Percentiles rank a stretch among this genome's conserved stretches.
phyloP scores from a whole-genome alignment of 2,797 vertebrate genomes.

The Darevskia mixta region DNA sequence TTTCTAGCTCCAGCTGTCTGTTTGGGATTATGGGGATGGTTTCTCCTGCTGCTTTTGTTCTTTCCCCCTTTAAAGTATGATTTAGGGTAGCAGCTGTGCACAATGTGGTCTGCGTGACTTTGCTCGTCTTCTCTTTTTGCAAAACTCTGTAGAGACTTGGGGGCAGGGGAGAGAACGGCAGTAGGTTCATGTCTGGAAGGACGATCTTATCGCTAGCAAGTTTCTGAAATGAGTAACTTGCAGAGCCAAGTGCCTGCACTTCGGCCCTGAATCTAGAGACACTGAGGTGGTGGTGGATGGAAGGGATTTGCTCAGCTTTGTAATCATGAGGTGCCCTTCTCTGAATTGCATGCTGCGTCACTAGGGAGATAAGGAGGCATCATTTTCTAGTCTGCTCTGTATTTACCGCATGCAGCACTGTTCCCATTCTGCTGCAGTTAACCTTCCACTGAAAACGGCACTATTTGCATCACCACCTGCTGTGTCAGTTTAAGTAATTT shows the following conservation, averaged over 20 bases:
- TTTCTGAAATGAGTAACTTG: not conserved
- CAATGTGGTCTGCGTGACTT: not conserved
- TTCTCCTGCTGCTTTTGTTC: conserved; percentile 6
- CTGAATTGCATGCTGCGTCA: no score
- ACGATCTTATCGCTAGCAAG: not conserved
- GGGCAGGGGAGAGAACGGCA: not conserved
- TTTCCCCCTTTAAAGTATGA: not conserved
- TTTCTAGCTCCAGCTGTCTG: conserved; percentile 22
- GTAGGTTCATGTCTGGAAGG: not conserved
- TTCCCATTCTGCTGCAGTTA: no score
- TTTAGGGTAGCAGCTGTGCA: conserved; percentile 23
- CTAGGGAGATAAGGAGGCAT: no score
- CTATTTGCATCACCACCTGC: no score
- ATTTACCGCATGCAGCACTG: no score
- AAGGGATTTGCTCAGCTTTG: not conserved
- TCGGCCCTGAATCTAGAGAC: not conserved
- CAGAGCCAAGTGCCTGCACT: not conserved
- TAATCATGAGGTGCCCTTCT: not conserved
- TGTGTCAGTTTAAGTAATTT: no score
- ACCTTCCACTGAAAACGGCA: no score
- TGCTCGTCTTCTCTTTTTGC: not conserved
- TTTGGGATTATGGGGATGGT: not conserved
- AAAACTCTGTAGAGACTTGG: not conserved
- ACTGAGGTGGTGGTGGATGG: not conserved
- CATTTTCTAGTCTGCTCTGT: no score